These are phyloP conservation scores for Temnothorax longispinosus DNA, from an alignment of 1,140 invertebrate genomes.

Conservation along the genomic window DNA sequence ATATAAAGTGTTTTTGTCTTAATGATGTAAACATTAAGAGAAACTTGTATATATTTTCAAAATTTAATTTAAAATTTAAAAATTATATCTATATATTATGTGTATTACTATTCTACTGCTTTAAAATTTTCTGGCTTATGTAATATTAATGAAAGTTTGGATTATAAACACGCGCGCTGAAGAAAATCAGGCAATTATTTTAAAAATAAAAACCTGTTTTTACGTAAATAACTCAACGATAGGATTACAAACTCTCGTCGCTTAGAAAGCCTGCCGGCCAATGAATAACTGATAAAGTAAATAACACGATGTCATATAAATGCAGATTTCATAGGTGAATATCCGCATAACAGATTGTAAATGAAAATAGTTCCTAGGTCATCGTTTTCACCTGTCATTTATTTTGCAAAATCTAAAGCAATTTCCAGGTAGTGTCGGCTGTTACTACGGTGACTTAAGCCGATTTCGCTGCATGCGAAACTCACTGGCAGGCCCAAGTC, in stretches of 20 bases:
- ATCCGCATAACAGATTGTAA: constrained; percentile 32
- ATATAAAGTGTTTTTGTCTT: not conserved
- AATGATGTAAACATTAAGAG: not conserved
- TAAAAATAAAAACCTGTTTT: not conserved
- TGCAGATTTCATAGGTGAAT: constrained; percentile 27
- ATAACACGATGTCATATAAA: constrained; percentile 13
- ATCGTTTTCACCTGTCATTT: constrained; percentile 36
- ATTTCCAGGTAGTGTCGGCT: constrained; percentile 14
- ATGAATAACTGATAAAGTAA: constrained; percentile 40
- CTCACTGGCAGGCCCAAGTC: constrained; percentile 33
- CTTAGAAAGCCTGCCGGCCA: not conserved
- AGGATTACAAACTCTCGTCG: not conserved
- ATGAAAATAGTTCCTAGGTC: constrained; percentile 8
- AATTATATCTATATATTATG: not conserved
- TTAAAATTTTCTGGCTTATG: not conserved
- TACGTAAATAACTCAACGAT: not conserved
- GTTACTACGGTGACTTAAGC: constrained; percentile 32
- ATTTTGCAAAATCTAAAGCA: constrained; percentile 33
- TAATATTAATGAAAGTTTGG: not conserved
- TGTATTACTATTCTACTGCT: not conserved
- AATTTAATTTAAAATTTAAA: not conserved
- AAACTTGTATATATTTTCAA: not conserved
- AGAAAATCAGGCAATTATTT: not conserved
- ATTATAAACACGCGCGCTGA: not conserved
- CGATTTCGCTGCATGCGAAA: constrained; percentile 46